Percentiles rank a stretch among this genome's conserved stretches.
Conservation (phyloP, 1,140 invertebrate genomes). For the Ruditapes philippinarum region DNA sequence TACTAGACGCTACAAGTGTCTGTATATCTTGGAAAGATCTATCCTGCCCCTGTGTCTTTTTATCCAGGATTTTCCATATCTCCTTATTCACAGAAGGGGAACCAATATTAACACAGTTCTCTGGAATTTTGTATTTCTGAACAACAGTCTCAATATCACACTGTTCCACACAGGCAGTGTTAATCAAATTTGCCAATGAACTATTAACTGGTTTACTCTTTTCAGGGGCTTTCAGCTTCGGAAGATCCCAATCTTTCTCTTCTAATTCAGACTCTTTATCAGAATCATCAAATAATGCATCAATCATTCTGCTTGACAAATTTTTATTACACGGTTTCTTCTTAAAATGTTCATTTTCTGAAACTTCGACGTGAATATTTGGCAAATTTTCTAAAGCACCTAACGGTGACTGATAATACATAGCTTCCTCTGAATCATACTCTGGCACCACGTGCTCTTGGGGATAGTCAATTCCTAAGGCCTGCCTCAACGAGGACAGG, state of each 20-base stretch:
- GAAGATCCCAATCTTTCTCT: not conserved
- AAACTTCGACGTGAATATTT: too few species aligned
- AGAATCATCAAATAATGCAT: constrained; percentile 3
- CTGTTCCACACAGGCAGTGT: not conserved
- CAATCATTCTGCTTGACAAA: not conserved
- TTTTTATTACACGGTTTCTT: not conserved
- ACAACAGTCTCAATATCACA: constrained; percentile 1
- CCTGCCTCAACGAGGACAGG: too few species aligned
- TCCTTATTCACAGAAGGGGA: constrained; percentile 3
- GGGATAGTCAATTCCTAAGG: too few species aligned
- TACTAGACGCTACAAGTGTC: not conserved
- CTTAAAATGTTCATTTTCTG: too few species aligned
- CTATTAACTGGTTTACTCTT: not conserved
- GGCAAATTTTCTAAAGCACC: too few species aligned
- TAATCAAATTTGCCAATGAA: constrained; percentile 3
- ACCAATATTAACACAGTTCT: not conserved
- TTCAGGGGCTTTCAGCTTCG: not conserved
- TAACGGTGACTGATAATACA: too few species aligned
- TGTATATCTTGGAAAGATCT: not conserved
- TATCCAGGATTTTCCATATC: constrained; percentile 10
- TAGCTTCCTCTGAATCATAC: too few species aligned
- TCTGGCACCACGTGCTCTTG: too few species aligned
- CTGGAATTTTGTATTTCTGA: constrained; percentile 9
- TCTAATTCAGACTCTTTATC: not conserved
- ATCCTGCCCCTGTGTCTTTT: not conserved